Conservation (phyloP, 2,888 invertebrate species). For the Tyria jacobaeae region DNA sequence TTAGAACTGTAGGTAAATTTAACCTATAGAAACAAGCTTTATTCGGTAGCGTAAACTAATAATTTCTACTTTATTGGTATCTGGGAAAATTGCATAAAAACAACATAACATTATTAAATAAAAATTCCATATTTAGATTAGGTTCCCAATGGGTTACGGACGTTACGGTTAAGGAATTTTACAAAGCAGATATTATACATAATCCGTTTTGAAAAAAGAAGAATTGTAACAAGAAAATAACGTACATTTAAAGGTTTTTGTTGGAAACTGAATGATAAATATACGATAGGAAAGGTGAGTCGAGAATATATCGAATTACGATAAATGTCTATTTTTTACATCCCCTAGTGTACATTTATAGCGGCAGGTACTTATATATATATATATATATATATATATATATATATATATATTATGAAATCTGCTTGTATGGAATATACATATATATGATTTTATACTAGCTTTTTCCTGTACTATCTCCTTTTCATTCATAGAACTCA, state of each 20-base stretch:
- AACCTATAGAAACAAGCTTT: neutral
- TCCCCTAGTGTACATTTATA: conserved; percentile 25
- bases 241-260: conserved; percentile 37
- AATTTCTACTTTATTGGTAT: conserved; percentile 9
- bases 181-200: conserved; percentile 2
- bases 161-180: neutral
- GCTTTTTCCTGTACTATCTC: too few species aligned
- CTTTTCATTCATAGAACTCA: too few species aligned
- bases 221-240: conserved; percentile 34
- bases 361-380: conserved; percentile 19
- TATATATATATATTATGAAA: too few species aligned
- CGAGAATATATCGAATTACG: conserved; percentile 45
- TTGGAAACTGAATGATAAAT: conserved; percentile 47
- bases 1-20: too few species aligned
- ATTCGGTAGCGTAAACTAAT: conserved; percentile 5
- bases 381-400: too few species aligned
- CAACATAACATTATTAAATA: conserved; percentile 2
- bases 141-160: neutral
- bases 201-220: conserved; percentile 28
- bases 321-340: conserved; percentile 53
- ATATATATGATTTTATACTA: too few species aligned
- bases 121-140: neutral
- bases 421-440: too few species aligned
- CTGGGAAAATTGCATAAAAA: conserved; percentile 4
- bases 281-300: conserved; percentile 36